Evolutionary conservation across 2,113 vertebrate species (phyloP), one percentile per base, ranked within the genome.

Genomic region (Tupaia chinensis): DNA sequence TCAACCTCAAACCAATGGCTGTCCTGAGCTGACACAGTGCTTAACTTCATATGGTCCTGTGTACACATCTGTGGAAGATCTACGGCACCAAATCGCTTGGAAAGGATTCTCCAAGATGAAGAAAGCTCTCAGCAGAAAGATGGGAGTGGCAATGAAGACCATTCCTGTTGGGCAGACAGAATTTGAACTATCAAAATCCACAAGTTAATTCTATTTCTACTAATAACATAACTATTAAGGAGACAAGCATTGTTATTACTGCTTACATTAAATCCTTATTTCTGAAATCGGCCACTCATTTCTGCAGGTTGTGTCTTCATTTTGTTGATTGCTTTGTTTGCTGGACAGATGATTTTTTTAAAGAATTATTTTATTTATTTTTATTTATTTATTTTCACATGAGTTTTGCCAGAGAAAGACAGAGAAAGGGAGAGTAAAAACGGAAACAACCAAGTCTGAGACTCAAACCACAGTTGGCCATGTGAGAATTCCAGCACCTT

Each of bases 121-220:
- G 23, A 76, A 16, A 11, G 19, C 9, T 88, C 13, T 53, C 20
- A 69, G 61, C 78, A 88, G 54, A 86, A 76, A 23, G 17, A 7
- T 54, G 8, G 65, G 54, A 34, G 20, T 69, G n/a, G 17, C 60
- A 8, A 65, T 15, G 13, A 61, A n/a, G 3, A 12, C n/a, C 12
- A 72, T 94, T 12, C 1, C 27, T 79, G 65, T 8, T 58, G 0
- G 5, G 15, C 23, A 68, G 19, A 65, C 15, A 58, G 34, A 78
- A 34, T 56, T 65, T 74, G 14, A 56, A n/a, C 65, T 84, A 22
- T 27, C 7, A 10, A 7, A 66, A 76, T 17, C 20, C 32, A 32
- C 44, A 3, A 60, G 56, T 63, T 83, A 29, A 73, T 95, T 97
- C 17, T 68, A 1, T 74, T 93, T 98, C 93, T 87, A 95, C 86